Evolutionary conservation across 2,888 invertebrate species (phyloP).

Genomic region (Desoria tigrina): DNA sequence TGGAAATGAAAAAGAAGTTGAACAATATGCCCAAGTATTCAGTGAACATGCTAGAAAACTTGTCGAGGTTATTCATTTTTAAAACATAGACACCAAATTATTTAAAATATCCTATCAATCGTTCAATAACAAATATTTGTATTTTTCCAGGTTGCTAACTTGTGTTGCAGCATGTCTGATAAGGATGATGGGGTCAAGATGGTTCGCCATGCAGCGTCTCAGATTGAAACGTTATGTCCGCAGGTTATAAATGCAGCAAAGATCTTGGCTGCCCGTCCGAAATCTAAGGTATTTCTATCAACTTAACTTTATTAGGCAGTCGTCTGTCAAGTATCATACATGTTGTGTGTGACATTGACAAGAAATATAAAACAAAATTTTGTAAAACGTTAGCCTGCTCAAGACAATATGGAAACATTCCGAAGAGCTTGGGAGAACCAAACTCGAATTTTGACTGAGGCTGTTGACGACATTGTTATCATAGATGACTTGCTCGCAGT

Average conservation of each 20-base stretch:
- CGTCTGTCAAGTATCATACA: too few relatives aligned
- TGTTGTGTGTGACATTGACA: too few relatives aligned
- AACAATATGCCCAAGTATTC: constrained; percentile 90
- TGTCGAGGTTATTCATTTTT: constrained; percentile 88
- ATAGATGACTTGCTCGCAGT: constrained; percentile 99
- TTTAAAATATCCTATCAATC: background rate
- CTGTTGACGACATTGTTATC: constrained; percentile 97
- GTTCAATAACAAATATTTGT: background rate
- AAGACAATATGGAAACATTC: constrained; percentile 96
- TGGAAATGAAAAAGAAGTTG: constrained; percentile 85
- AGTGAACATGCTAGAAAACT: constrained; percentile 96
- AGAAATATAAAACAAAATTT: too few relatives aligned
- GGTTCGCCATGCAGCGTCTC: constrained; percentile 94
- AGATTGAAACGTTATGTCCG: constrained; percentile 92
- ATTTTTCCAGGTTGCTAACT: constrained; percentile 69
- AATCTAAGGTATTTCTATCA: constrained; percentile 67
- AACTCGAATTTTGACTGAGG: constrained; percentile 91
- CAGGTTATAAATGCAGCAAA: constrained; percentile 97
- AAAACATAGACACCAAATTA: constrained; percentile 20
- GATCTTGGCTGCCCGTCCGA: constrained; percentile 84
- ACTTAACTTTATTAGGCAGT: background rate
- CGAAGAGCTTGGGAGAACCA: constrained; percentile 92
- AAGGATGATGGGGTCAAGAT: constrained; percentile 98
- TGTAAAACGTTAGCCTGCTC: constrained; percentile 67
- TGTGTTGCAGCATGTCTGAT: constrained; percentile 98